Evolutionary conservation across 2,113 vertebrate genomes (phyloP).

Genomic region (Phainopepla nitens): DNA sequence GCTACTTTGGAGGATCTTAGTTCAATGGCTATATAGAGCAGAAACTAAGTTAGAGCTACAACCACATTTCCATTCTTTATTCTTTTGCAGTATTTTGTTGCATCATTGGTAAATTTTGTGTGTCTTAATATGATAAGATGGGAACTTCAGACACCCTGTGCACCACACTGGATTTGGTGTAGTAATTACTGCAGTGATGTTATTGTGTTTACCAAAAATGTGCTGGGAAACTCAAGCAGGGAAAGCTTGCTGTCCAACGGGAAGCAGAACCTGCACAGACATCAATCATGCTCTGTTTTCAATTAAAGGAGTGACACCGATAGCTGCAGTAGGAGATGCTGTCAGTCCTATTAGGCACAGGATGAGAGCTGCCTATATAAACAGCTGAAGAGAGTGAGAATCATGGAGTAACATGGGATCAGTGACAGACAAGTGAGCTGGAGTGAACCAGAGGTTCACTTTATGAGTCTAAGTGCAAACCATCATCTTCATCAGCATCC

Average conservation of each 20-base stretch:
- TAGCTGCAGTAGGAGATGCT: constrained; percentile 21
- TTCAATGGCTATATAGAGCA: not conserved
- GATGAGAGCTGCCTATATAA: constrained; percentile 31
- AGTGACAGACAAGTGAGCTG: constrained; percentile 48
- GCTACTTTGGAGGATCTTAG: not conserved
- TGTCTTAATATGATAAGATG: not conserved
- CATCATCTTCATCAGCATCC: not conserved
- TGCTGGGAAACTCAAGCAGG: constrained; percentile 13
- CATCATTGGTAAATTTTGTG: not conserved
- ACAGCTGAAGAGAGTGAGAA: constrained; percentile 42
- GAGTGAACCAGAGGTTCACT: constrained; percentile 42
- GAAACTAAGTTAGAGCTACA: not conserved
- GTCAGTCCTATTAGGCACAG: constrained; percentile 33
- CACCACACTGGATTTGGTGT: not conserved
- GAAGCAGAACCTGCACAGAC: constrained; percentile 24
- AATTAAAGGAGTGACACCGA: constrained; percentile 52
- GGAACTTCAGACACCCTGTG: not conserved
- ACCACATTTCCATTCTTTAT: not conserved
- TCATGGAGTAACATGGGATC: constrained; percentile 27
- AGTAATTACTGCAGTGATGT: not conserved
- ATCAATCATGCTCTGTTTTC: constrained; percentile 65
- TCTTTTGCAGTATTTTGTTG: not conserved
- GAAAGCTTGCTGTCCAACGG: not conserved
- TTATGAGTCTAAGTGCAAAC: not conserved
- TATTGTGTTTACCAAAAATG: constrained; percentile 27